phyloP scores from a whole-genome alignment of 2,888 invertebrate species.

The Caprella mutica region DNA sequence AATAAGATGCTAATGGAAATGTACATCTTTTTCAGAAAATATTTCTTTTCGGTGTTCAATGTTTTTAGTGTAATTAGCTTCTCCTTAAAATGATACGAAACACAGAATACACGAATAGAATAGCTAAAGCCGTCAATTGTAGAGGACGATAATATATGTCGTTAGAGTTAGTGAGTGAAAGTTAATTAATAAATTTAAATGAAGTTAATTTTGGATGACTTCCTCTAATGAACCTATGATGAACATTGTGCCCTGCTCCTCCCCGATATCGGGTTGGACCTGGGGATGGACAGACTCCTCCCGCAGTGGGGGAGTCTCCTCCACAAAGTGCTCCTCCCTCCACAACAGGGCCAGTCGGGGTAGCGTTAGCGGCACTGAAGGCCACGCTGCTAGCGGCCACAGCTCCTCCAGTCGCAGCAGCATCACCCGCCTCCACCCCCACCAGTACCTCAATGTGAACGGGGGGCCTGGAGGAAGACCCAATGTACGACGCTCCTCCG shows the following conservation, averaged over 20 bases:
- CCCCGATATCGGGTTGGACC: background rate
- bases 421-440: constrained; percentile 4
- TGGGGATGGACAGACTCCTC: background rate
- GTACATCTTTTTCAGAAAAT: too few relatives aligned
- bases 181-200: too few relatives aligned
- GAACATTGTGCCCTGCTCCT: background rate
- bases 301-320: background rate
- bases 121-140: too few relatives aligned
- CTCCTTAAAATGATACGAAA: too few relatives aligned
- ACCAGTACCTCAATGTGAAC: background rate
- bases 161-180: too few relatives aligned
- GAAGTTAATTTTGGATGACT: too few relatives aligned
- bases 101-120: too few relatives aligned
- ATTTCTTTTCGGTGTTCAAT: too few relatives aligned
- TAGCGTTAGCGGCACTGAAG: background rate
- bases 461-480: background rate
- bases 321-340: background rate
- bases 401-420: background rate
- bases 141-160: too few relatives aligned
- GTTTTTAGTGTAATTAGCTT: too few relatives aligned
- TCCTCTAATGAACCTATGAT: too few relatives aligned
- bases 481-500: background rate
- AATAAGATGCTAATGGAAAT: too few relatives aligned
- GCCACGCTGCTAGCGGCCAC: background rate
- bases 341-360: background rate